Evolutionary conservation across 2,888 invertebrate genomes (phyloP), one percentile per base, ranked within the genome.

Genomic region (Thereva nobilitata): DNA sequence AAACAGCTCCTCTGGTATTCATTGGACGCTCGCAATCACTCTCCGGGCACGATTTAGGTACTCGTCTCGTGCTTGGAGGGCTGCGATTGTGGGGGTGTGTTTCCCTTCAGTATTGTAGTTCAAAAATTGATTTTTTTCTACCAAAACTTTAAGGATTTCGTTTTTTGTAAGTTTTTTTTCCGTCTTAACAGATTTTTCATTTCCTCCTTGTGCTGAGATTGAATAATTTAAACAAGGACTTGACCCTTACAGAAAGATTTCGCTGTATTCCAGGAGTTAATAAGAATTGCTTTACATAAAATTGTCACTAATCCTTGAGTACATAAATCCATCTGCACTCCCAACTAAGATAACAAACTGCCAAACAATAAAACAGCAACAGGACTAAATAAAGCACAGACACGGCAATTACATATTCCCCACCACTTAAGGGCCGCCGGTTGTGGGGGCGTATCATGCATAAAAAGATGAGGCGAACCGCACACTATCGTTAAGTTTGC

Each of bases 1-100:
- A 67, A 67, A 64, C 67, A 67, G 64, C 67, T 61, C 45, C 49
- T 56, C 52, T 42, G 37, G 64, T 67, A 64, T 67, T 57, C 57
- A 64, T 65, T 65, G 65, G 56, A 55, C 23, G 41, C 45, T 53
- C 52, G 45, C 61, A 61, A 50, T 49, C 61, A 61, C 35, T 59
- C 41, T 59, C 38, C 10, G 57, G 47, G 47, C 38, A 34, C n/a
- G 38, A 61, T 61, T 3, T 23, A 23, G 23, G 23, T 23, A 23
- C 9, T 50, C 41, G 12, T 55, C 41, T 55, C 42, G 23, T 23
- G 23, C 23, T 23, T 23, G 23, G 23, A 23, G 23, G 42, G 55
- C 41, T 9, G 4, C 23, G 55, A 10, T 8, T 40, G 42, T 38
- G 55, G 38, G 41, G 38, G 55, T 3, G 6, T 55, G 41, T 12